These are phyloP conservation scores for Micrasema minimum DNA, from an alignment of 1,140 invertebrate species.

Conservation along the genomic window DNA sequence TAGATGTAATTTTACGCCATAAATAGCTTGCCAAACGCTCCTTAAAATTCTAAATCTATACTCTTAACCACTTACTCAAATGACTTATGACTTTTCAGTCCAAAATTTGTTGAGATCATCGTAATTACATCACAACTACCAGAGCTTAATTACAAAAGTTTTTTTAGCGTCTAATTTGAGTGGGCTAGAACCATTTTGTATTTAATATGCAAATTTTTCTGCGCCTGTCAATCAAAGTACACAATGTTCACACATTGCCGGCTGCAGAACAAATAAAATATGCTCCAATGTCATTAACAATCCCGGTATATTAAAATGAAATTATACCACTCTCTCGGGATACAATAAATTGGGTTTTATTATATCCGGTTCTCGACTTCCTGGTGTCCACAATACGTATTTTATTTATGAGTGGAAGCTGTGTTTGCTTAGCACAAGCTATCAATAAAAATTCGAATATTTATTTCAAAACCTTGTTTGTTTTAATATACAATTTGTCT, in stretches of 20 bases:
- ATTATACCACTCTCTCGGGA: constrained; percentile 19
- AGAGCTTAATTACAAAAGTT: background rate
- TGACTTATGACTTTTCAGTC: no score
- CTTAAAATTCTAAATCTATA: no score
- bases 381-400: background rate
- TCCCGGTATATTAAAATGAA: constrained; percentile 15
- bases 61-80: no score
- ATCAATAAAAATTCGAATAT: no score
- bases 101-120: constrained; percentile 7
- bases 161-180: constrained; percentile 2
- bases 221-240: constrained; percentile 6
- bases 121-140: background rate
- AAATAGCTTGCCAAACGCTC: no score
- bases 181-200: background rate
- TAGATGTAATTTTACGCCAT: no score
- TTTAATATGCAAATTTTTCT: background rate
- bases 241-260: background rate
- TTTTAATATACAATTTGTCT: no score
- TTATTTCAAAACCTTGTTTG: no score
- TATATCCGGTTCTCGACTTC: constrained; percentile 11
- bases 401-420: no score
- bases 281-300: constrained; percentile 10
- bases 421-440: no score
- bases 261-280: constrained; percentile 13
- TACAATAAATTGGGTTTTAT: constrained; percentile 1